Conservation (phyloP, 2,113 vertebrate species). For the Pseudopipra pipra region DNA sequence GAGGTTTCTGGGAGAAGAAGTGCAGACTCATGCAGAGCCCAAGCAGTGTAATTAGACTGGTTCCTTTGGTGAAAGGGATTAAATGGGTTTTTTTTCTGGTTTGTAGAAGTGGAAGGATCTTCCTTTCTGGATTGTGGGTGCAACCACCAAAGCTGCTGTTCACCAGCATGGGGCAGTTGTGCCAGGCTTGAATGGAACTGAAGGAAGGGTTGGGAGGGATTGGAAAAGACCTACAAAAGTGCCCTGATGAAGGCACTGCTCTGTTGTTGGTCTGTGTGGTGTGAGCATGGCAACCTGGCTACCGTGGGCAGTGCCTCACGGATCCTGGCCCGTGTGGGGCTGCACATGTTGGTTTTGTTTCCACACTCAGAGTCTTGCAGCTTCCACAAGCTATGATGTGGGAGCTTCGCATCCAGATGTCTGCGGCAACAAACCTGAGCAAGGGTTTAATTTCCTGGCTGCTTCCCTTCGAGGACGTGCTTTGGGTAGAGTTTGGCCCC, state of each 20-base stretch:
- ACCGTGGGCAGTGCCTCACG: not conserved
- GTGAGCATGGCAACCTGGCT: not conserved
- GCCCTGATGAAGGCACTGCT: not conserved
- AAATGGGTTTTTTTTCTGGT: not conserved
- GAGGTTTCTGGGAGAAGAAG: not conserved
- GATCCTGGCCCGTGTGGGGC: not conserved
- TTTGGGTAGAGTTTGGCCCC: not conserved
- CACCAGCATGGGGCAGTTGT: not conserved
- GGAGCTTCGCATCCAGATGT: not conserved
- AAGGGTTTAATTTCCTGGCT: not conserved
- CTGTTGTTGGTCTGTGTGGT: not conserved
- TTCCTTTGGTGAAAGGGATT: not conserved
- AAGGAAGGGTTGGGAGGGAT: not conserved
- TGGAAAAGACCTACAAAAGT: not conserved
- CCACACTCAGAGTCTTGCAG: not conserved
- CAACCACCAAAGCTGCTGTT: not conserved
- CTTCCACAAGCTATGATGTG: not conserved
- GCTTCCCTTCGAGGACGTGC: fast-evolving
- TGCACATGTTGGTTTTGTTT: not conserved
- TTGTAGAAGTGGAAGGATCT: not conserved
- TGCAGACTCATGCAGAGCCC: not conserved
- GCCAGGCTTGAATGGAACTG: not conserved
- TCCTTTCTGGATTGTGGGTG: not conserved
- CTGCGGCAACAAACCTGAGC: not conserved
- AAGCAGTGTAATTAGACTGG: not conserved